These are phyloP conservation scores for Rhinophrynus dorsalis DNA, from an alignment of 2,797 vertebrate species.

Conservation along the genomic window DNA sequence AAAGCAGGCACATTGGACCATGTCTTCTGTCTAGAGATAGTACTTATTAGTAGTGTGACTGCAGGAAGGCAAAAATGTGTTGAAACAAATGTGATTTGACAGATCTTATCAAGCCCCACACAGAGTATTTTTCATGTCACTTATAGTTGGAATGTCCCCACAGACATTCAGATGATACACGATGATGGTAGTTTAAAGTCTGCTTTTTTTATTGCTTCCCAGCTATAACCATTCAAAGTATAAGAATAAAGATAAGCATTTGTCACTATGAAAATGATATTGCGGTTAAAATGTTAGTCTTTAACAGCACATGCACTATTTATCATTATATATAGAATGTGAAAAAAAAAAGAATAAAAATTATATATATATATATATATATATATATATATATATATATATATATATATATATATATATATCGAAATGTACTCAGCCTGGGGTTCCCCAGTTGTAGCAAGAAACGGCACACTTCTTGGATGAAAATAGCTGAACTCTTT, in stretches of 20 bases:
- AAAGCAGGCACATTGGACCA: no score
- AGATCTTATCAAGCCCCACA: slow-evolving; percentile 16
- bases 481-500: no score
- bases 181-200: slow-evolving; percentile 16
- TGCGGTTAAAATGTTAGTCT: not conserved
- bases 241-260: slow-evolving; percentile 14
- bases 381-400: no score
- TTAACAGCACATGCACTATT: not conserved
- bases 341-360: no score
- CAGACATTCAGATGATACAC: slow-evolving; percentile 24
- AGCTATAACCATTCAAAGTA: slow-evolving; percentile 4
- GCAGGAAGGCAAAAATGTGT: slow-evolving; percentile 3
- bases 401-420: no score
- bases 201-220: slow-evolving; percentile 8
- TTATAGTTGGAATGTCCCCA: slow-evolving; percentile 25
- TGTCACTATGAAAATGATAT: not conserved
- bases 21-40: not conserved
- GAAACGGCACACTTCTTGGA: no score
- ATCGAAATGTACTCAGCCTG: no score
- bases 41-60: slow-evolving; percentile 10
- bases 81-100: slow-evolving; percentile 28
- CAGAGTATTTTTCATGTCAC: slow-evolving; percentile 5
- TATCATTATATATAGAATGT: no score
- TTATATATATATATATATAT: no score
- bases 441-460: no score